phyloP scores from a whole-genome alignment of 2,888 invertebrate species.

The Caenorhabditis japonica region DNA sequence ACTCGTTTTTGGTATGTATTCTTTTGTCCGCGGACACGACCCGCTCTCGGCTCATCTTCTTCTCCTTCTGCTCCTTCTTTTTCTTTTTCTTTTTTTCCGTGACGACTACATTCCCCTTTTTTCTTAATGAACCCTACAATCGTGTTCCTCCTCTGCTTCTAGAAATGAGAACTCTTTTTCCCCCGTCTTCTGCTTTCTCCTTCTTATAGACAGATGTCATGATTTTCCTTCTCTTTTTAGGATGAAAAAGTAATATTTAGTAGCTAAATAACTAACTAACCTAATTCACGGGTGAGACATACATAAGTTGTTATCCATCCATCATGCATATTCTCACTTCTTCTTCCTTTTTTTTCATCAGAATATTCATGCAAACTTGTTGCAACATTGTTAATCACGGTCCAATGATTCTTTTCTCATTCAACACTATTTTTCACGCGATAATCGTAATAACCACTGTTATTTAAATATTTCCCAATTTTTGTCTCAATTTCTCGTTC shows the following conservation, averaged over 20 bases:
- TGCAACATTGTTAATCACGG: slow-evolving; percentile 21
- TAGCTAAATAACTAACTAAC: too few relatives aligned
- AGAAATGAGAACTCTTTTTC: too few relatives aligned
- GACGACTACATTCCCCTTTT: neutral
- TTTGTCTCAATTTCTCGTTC: too few relatives aligned
- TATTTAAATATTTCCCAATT: neutral
- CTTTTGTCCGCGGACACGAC: slow-evolving; percentile 33
- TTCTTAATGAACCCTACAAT: slow-evolving; percentile 34
- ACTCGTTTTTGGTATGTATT: slow-evolving; percentile 35
- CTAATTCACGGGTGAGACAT: too few relatives aligned
- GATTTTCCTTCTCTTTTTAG: too few relatives aligned
- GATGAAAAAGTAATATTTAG: too few relatives aligned
- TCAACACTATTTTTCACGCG: neutral
- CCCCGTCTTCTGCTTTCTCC: too few relatives aligned
- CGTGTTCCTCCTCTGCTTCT: too few relatives aligned
- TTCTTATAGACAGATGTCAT: too few relatives aligned
- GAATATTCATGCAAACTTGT: slow-evolving; percentile 15
- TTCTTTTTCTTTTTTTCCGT: neutral
- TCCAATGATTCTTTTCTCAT: slow-evolving; percentile 15
- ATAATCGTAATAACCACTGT: neutral
- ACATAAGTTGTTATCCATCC: too few relatives aligned
- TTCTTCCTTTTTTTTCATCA: neutral
- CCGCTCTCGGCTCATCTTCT: neutral
- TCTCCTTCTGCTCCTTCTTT: neutral
- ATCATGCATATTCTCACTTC: slow-evolving; percentile 10